These are phyloP conservation scores for Leptinotarsa peninsularis DNA, from an alignment of 2,888 invertebrate species.

Conservation along the genomic window DNA sequence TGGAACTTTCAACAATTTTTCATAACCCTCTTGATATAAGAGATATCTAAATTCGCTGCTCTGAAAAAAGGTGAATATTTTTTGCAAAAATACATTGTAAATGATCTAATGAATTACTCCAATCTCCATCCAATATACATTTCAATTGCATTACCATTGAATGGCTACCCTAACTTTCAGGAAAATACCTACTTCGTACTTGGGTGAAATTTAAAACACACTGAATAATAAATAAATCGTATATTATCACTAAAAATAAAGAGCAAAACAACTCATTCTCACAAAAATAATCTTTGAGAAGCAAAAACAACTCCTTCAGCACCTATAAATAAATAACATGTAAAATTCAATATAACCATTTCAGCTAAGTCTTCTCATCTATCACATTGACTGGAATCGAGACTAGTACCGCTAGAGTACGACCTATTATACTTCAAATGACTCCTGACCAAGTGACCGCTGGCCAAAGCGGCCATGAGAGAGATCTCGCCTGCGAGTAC, in stretches of 20 bases:
- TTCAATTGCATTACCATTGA: no score
- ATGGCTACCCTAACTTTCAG: no score
- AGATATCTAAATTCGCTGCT: no score
- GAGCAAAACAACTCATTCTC: background rate
- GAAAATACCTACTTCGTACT: no score
- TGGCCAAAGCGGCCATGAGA: constrained; percentile 93
- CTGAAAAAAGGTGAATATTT: no score
- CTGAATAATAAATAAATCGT: background rate
- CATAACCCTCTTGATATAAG: no score
- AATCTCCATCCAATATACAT: no score
- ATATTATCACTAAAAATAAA: background rate
- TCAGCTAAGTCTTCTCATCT: background rate
- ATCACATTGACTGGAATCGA: background rate
- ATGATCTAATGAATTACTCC: no score
- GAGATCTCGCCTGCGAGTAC: constrained; percentile 97
- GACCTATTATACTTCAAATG: constrained; percentile 95
- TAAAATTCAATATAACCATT: constrained; percentile 1
- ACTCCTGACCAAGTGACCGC: constrained; percentile 94
- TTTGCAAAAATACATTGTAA: no score
- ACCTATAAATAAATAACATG: background rate
- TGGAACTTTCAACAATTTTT: no score
- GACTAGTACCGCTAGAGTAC: constrained; percentile 47
- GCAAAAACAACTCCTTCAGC: background rate
- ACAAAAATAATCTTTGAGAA: background rate
- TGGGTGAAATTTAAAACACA: background rate